phyloP scores from a whole-genome alignment of 2,113 vertebrate genomes.

The Romanogobio albipinnatus region DNA sequence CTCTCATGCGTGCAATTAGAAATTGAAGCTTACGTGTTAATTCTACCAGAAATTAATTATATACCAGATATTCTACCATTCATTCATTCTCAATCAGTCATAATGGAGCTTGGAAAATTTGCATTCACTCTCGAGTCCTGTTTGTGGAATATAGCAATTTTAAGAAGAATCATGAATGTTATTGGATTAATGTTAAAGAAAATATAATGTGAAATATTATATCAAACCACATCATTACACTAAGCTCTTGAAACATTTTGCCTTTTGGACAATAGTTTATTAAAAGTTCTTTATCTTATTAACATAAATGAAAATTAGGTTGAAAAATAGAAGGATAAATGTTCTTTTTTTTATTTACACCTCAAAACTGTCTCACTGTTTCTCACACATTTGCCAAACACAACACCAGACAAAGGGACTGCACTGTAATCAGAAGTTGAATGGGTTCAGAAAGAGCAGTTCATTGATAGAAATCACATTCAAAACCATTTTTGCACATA shows the following conservation, averaged over 20 bases:
- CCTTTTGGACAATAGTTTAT: neutral
- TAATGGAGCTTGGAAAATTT: neutral
- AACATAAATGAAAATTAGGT: neutral
- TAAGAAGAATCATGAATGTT: too few species aligned
- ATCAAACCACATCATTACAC: neutral
- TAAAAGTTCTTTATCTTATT: neutral
- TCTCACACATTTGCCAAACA: neutral
- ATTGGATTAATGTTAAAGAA: too few species aligned
- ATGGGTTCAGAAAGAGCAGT: neutral
- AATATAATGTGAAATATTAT: neutral
- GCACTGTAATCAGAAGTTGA: neutral
- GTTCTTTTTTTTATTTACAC: neutral
- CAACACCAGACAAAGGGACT: neutral
- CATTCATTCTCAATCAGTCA: neutral
- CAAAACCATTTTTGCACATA: neutral
- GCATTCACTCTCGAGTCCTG: neutral
- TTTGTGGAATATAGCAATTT: neutral
- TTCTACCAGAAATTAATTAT: neutral
- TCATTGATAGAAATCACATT: conserved; percentile 5
- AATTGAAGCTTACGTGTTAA: neutral
- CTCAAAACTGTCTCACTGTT: neutral
- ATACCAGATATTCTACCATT: too few species aligned
- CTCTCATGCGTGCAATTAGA: neutral
- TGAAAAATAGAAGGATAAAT: neutral
- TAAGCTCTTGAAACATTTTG: neutral